These are phyloP conservation scores for Ophiodon elongatus DNA, from an alignment of 2,113 vertebrate genomes.

Conservation along the genomic window DNA sequence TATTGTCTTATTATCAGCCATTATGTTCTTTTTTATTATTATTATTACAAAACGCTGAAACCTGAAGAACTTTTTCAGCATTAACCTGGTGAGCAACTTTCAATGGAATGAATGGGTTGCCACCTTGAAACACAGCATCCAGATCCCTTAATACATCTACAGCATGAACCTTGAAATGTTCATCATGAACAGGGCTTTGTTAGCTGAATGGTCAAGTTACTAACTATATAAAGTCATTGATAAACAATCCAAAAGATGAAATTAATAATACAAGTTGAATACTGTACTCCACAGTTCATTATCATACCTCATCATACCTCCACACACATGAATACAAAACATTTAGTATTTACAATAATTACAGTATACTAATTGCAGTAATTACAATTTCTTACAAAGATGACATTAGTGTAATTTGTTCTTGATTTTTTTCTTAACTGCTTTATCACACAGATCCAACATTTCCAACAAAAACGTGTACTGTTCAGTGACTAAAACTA, in stretches of 20 bases:
- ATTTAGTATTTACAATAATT: slow-evolving; percentile 68
- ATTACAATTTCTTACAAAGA: slow-evolving; percentile 64
- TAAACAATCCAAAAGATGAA: neutral
- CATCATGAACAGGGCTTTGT: neutral
- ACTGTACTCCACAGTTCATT: slow-evolving; percentile 26
- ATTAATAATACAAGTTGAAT: neutral
- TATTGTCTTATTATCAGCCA: neutral
- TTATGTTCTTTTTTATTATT: neutral
- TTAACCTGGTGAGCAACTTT: neutral
- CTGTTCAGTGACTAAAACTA: slow-evolving; percentile 26
- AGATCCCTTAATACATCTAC: neutral
- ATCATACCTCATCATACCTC: slow-evolving; percentile 7
- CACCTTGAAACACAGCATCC: neutral
- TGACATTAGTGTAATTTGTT: slow-evolving; percentile 58
- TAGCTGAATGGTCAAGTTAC: neutral
- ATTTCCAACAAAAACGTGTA: slow-evolving; percentile 28
- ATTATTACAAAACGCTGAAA: neutral
- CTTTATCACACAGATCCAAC: slow-evolving; percentile 51
- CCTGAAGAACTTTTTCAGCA: neutral
- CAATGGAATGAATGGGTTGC: neutral
- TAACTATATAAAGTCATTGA: neutral
- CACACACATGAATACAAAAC: slow-evolving; percentile 47
- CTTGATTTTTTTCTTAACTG: slow-evolving; percentile 48
- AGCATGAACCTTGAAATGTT: neutral
- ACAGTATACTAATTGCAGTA: slow-evolving; percentile 51